Evolutionary conservation across 2,113 vertebrate species (phyloP).

Genomic region (cattle (Bos taurus)): ARS-UCD2.0 NC_037336.1:14990501-14991000

Average conservation of each 20-base stretch:
- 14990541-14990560: not conserved
- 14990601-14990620: not conserved
- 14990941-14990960: not conserved
- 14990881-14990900: not conserved
- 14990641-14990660: not conserved
- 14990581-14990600: not conserved
- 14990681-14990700: not conserved
- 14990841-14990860: not conserved
- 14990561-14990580: not conserved
- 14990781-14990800: not conserved
- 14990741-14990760: not conserved
- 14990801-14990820: not conserved
- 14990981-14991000: not conserved
- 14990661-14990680: not conserved
- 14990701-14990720: conserved; percentile 9
- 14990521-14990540: not conserved
- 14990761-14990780: not conserved
- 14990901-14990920: not conserved
- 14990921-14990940: not conserved
- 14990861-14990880: not conserved
- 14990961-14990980: not conserved
- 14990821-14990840: not conserved
- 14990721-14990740: not conserved
- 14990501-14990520: not conserved
- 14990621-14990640: not conserved